Percentiles rank a stretch among this genome's conserved stretches.
phyloP scores from a whole-genome alignment of 2,113 vertebrate species.

The Silurus meridionalis region DNA sequence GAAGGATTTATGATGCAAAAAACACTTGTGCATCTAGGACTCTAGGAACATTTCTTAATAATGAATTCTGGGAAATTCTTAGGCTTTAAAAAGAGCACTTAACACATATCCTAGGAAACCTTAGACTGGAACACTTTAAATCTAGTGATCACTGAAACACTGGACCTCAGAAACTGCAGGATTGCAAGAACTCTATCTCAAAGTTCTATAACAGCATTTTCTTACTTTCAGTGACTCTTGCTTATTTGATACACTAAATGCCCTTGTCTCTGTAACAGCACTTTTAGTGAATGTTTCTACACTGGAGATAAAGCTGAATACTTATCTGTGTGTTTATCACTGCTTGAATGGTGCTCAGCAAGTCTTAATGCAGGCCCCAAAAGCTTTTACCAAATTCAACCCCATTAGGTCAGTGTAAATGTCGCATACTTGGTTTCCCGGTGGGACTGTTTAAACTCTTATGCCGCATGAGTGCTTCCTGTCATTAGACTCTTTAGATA shows the following conservation, averaged over 20 bases:
- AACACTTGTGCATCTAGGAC: not conserved
- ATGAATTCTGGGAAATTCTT: not conserved
- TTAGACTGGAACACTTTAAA: not conserved
- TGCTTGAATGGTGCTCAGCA: not conserved
- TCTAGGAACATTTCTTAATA: not conserved
- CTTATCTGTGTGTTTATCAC: slow-evolving; percentile 37
- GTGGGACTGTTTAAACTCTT: slow-evolving; percentile 34
- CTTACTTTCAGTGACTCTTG: not conserved
- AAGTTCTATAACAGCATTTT: not conserved
- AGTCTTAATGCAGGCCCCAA: slow-evolving; percentile 28
- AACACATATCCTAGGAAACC: too few relatives aligned
- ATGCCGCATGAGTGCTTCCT: slow-evolving; percentile 22
- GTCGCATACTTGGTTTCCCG: slow-evolving; percentile 40
- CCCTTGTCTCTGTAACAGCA: not conserved
- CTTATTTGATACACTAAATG: not conserved
- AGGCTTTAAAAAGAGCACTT: not conserved
- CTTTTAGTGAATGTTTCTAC: not conserved
- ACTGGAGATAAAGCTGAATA: not conserved
- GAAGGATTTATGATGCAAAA: not conserved
- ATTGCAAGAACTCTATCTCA: not conserved
- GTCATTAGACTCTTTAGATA: slow-evolving; percentile 46
- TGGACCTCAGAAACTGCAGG: not conserved
- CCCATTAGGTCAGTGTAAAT: slow-evolving; percentile 33
- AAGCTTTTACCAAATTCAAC: slow-evolving; percentile 30
- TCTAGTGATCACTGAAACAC: not conserved